A percentile compares a stretch with the other conserved stretches of the same genome.
These are phyloP conservation scores for Vulpes lagopus DNA, from an alignment of 2,113 vertebrate species.

Conservation along the genomic window DNA sequence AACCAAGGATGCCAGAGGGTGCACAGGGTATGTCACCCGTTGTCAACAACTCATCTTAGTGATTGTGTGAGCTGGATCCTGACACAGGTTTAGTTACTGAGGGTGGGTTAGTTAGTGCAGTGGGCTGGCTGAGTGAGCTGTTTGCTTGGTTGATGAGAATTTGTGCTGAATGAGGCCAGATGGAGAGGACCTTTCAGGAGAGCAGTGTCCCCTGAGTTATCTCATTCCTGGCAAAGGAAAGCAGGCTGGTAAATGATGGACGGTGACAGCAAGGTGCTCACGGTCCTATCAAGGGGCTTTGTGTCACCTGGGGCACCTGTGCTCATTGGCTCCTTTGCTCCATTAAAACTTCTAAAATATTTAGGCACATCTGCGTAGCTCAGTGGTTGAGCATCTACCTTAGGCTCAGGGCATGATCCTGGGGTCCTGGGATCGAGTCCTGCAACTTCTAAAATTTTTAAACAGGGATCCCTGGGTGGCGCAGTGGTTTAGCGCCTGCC, in stretches of 20 bases:
- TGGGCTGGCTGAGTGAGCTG: neutral
- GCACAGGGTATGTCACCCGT: too few relatives aligned
- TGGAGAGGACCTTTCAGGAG: neutral
- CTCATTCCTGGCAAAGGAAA: neutral
- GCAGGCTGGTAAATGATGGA: neutral
- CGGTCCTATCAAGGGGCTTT: neutral
- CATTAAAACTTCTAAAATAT: neutral
- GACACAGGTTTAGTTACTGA: neutral
- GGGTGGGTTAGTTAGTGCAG: too few relatives aligned
- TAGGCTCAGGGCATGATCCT: too few relatives aligned
- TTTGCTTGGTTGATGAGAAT: neutral
- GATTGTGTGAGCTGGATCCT: neutral
- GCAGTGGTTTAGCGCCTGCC: too few relatives aligned
- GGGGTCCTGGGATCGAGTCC: too few relatives aligned
- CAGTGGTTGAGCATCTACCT: too few relatives aligned
- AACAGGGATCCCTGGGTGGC: too few relatives aligned
- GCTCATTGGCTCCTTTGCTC: neutral
- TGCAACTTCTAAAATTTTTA: neutral
- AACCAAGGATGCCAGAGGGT: neutral
- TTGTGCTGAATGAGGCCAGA: neutral
- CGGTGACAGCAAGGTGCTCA: neutral
- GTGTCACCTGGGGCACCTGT: neutral
- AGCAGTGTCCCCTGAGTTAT: too few relatives aligned
- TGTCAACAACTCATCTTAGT: too few relatives aligned
- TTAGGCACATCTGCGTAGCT: too few relatives aligned